phyloP scores from a whole-genome alignment of 2,113 vertebrate species.

The Pionites leucogaster region DNA sequence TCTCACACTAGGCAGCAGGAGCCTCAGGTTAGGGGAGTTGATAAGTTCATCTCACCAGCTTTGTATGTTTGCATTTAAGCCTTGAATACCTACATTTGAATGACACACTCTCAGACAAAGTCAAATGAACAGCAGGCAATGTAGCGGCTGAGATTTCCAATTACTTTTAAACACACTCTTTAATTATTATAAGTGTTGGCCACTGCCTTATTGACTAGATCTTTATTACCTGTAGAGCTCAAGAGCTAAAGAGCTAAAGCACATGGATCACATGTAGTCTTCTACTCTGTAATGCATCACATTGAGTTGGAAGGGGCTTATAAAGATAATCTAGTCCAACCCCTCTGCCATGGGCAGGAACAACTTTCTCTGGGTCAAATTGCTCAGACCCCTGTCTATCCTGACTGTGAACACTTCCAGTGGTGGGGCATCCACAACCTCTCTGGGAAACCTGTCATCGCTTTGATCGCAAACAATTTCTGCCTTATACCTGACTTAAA shows the following conservation, averaged over 20 bases:
- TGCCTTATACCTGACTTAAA: background rate
- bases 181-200: background rate
- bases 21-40: background rate
- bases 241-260: background rate
- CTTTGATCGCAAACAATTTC: fast-evolving
- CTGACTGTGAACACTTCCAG: background rate
- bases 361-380: background rate
- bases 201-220: background rate
- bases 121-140: background rate
- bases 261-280: fast-evolving
- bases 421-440: fast-evolving
- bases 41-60: background rate
- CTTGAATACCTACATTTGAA: background rate
- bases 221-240: background rate
- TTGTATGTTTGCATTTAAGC: background rate
- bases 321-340: background rate
- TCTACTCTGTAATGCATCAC: background rate
- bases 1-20: background rate
- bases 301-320: background rate
- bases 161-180: background rate
- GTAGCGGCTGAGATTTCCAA: background rate
- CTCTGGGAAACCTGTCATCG: background rate
- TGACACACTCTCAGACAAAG: background rate
- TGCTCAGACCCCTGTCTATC: fast-evolving
- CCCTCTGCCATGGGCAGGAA: fast-evolving